A percentile compares a stretch with the other conserved stretches of the same genome.
These are phyloP conservation scores for Varanus komodoensis DNA, from an alignment of 2,113 vertebrate species.

Conservation along the genomic window DNA sequence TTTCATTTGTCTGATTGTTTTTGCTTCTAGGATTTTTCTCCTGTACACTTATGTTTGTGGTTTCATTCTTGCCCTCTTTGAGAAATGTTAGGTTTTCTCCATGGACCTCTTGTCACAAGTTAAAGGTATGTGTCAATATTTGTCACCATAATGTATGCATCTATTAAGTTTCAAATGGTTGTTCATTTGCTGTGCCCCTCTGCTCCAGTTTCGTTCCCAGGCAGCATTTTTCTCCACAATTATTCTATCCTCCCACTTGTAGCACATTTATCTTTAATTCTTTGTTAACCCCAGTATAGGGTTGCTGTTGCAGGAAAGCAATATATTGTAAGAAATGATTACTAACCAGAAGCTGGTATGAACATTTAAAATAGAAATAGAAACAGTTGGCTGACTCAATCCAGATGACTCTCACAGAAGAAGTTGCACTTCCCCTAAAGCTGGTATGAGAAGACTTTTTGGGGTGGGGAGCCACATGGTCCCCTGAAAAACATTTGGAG, in stretches of 20 bases:
- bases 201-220: constrained; percentile 1
- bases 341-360: neutral
- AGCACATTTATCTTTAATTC: neutral
- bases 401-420: too few relatives aligned
- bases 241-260: neutral
- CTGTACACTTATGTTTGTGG: neutral
- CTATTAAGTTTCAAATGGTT: neutral
- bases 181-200: neutral
- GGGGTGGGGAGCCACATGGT: too few relatives aligned
- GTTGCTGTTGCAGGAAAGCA: neutral
- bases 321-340: neutral
- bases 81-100: neutral
- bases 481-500: too few relatives aligned
- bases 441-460: too few relatives aligned
- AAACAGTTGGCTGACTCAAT: neutral
- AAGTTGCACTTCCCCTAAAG: too few relatives aligned
- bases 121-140: neutral
- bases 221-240: neutral
- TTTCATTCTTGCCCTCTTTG: neutral
- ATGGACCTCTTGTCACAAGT: neutral
- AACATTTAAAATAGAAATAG: neutral
- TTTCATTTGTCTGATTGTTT: neutral
- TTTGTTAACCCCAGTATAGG: neutral
- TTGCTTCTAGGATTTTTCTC: neutral
- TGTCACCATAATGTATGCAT: neutral